Conservation (phyloP, 2,113 vertebrate species). For the Nesogale talazaci region DNA sequence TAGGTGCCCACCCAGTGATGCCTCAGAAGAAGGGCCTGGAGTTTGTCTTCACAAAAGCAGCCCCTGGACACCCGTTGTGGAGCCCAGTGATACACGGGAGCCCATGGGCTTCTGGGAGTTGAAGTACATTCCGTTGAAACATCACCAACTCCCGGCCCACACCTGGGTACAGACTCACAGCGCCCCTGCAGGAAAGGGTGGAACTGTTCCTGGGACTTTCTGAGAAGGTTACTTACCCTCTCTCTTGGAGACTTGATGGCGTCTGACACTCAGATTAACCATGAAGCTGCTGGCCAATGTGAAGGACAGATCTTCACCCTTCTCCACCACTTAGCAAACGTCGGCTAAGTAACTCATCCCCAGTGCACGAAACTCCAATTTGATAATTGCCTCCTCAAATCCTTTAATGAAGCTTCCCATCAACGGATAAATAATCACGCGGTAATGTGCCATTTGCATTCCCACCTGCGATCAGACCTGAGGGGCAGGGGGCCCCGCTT, state of each 20-base stretch:
- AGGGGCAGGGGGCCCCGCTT: neutral
- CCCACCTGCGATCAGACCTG: neutral
- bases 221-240: too few species aligned
- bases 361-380: slow-evolving; percentile 63
- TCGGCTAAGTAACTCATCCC: neutral
- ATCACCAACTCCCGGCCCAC: too few species aligned
- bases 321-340: too few species aligned
- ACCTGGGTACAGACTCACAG: too few species aligned
- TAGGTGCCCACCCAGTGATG: neutral
- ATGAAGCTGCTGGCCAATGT: accelerated
- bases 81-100: neutral
- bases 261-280: neutral
- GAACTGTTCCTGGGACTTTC: too few species aligned
- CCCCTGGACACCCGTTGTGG: neutral
- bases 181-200: too few species aligned
- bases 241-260: neutral
- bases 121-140: neutral
- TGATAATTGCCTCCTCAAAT: slow-evolving; percentile 74
- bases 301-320: accelerated
- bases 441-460: slow-evolving; percentile 54
- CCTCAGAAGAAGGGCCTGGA: neutral
- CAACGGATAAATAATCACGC: slow-evolving; percentile 74
- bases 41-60: neutral
- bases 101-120: neutral
- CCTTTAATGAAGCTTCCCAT: slow-evolving; percentile 74